phyloP scores from a whole-genome alignment of 2,113 vertebrate genomes.

The Burhinus bistriatus region DNA sequence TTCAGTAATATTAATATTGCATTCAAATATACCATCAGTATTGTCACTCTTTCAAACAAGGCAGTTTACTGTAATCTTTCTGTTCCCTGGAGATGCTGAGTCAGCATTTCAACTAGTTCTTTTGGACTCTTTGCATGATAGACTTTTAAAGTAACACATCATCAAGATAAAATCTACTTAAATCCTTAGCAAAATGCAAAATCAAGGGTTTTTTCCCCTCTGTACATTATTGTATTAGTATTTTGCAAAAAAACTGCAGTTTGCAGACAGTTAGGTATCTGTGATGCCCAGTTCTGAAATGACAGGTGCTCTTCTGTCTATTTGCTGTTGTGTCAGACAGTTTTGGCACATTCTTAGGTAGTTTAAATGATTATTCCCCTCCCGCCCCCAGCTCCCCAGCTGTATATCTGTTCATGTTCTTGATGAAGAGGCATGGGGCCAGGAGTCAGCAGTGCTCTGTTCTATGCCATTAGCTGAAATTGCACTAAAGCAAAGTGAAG shows the following conservation, averaged over 20 bases:
- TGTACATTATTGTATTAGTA: not conserved
- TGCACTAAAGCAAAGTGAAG: not conserved
- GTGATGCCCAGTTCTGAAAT: not conserved
- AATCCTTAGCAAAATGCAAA: not conserved
- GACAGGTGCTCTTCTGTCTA: not conserved
- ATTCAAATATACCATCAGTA: not conserved
- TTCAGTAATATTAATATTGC: not conserved
- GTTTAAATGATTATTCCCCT: not conserved
- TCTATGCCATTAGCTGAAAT: not conserved
- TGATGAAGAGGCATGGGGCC: rapidly evolving
- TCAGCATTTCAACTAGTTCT: not conserved
- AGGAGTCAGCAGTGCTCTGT: not conserved
- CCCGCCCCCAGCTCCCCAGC: not conserved
- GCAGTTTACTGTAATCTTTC: not conserved
- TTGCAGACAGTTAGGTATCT: not conserved
- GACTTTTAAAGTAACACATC: not conserved
- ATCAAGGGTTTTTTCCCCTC: rapidly evolving
- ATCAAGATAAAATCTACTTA: not conserved
- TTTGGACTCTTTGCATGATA: not conserved
- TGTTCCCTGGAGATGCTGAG: not conserved
- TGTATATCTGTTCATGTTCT: not conserved
- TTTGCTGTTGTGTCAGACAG: not conserved
- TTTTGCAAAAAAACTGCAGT: not conserved
- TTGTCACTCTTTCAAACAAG: not conserved
- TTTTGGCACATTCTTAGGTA: not conserved